Evolutionary conservation across 2,888 invertebrate genomes (phyloP), one percentile per base, ranked within the genome.

Genomic region (Biston betularia): DNA sequence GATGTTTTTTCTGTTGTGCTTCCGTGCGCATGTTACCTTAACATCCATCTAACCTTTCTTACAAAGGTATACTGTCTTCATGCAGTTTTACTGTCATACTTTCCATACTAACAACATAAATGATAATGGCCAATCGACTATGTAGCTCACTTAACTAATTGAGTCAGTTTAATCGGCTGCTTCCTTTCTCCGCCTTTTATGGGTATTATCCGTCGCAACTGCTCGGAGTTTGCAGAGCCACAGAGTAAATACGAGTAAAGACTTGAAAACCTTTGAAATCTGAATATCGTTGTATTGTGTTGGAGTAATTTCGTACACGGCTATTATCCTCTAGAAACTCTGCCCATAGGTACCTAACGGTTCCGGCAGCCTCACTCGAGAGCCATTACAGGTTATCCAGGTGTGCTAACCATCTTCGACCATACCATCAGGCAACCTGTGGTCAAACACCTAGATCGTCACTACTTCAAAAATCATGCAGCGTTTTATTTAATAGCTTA

Each of bases 161-260:
- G 45, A 59, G 42, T 42, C 58, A 35, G 58, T 44, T 63, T 59
- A 45, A 59, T 48, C 48, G 33, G 40, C 33, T 53, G 53, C 53
- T 64, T 64, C 58, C 63, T 57, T 52, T 53, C 57, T 24, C 46
- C 12, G 46, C 33, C 46, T 63, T 56, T 64, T 64, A 58, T 64
- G 14, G 46, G 6, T 40, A 3, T 40, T 14, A 40, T 63, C 52
- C 46, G 52, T 24, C 35, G 40, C 5, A n/a, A 3, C 24, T n/a
- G 24, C 3, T 24, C 42, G 45, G 38, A 46, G 38, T 54, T 61
- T 38, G 54, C 54, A 24, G 38, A 15, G 38, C 45, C 10, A 44
- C 14, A 14, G 24, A 34, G 33, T 49, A 33, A 49, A 3, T 46
- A 46, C 9, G 15, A 24, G 1, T 46, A 24, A 10, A 24, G 3